Evolutionary conservation across 2,113 vertebrate genomes (phyloP).

Genomic region (Takifugu bimaculatus): DNA sequence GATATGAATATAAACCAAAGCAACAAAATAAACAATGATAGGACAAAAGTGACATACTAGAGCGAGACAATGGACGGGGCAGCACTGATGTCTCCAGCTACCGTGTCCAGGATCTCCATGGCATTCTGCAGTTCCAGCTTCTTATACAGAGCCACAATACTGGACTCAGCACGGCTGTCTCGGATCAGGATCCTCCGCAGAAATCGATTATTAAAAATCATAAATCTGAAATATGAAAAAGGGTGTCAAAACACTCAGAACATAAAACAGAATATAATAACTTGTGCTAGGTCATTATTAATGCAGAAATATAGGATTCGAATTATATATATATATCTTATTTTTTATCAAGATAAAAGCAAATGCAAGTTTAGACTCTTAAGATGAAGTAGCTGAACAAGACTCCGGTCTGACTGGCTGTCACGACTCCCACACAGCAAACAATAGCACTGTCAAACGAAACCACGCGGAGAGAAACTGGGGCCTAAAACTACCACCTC

Average conservation of each 20-base stretch:
- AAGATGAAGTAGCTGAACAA: constrained; percentile 29
- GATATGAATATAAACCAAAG: neutral
- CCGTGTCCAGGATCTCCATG: constrained; percentile 86
- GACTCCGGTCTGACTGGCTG: constrained; percentile 24
- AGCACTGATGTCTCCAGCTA: constrained; percentile 72
- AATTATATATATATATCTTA: neutral
- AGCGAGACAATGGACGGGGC: constrained; percentile 64
- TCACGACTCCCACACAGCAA: constrained; percentile 23
- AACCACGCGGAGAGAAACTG: constrained; percentile 18
- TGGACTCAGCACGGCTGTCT: constrained; percentile 84
- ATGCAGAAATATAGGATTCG: too few species aligned
- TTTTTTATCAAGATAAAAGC: neutral
- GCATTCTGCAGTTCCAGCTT: constrained; percentile 93
- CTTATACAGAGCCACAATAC: constrained; percentile 90
- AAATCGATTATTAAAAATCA: constrained; percentile 88
- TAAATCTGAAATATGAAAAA: constrained; percentile 78
- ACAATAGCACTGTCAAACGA: constrained; percentile 25
- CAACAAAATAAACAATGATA: accelerated
- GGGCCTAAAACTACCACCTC: constrained; percentile 2
- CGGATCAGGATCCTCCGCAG: constrained; percentile 86
- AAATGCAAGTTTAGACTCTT: neutral
- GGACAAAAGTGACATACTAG: constrained; percentile 71
- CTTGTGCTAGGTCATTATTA: too few species aligned
- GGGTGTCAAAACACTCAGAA: neutral
- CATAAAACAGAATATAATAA: too few species aligned